Evolutionary conservation across 2,888 invertebrate species (phyloP).

Genomic region (Tryphoninae sp.): DNA sequence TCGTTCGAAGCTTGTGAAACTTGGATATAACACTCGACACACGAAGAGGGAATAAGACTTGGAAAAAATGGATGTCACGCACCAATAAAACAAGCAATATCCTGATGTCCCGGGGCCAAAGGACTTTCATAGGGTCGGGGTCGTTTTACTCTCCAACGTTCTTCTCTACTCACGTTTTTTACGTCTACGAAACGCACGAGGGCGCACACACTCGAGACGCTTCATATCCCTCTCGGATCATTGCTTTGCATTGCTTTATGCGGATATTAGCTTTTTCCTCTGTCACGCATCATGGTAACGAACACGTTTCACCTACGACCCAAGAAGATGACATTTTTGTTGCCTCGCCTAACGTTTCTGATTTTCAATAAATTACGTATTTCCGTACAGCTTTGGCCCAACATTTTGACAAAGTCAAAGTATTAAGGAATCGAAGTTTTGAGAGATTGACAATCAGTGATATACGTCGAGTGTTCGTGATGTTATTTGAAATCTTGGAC

Average conservation of each 20-base stretch:
- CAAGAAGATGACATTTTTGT: constrained; percentile 59
- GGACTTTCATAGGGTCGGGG: constrained; percentile 69
- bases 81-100: constrained; percentile 81
- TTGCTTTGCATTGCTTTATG: constrained; percentile 79
- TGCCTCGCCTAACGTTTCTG: neutral
- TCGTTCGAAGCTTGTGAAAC: neutral
- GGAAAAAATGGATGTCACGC: constrained; percentile 77
- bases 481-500: no score
- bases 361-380: neutral
- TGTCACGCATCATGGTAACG: constrained; percentile 55
- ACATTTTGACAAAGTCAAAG: no score
- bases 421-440: no score
- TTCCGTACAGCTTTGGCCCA: no score
- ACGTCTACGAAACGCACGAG: constrained; percentile 46
- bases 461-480: no score
- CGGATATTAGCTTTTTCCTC: constrained; percentile 77
- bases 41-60: neutral
- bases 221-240: constrained; percentile 79
- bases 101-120: constrained; percentile 77
- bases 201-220: constrained; percentile 57
- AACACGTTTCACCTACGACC: constrained; percentile 27
- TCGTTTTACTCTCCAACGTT: constrained; percentile 54
- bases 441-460: no score
- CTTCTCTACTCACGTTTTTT: constrained; percentile 29
- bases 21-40: constrained; percentile 5